phyloP scores from a whole-genome alignment of 2,113 vertebrate genomes.

The Brachionichthys hirsutus region DNA sequence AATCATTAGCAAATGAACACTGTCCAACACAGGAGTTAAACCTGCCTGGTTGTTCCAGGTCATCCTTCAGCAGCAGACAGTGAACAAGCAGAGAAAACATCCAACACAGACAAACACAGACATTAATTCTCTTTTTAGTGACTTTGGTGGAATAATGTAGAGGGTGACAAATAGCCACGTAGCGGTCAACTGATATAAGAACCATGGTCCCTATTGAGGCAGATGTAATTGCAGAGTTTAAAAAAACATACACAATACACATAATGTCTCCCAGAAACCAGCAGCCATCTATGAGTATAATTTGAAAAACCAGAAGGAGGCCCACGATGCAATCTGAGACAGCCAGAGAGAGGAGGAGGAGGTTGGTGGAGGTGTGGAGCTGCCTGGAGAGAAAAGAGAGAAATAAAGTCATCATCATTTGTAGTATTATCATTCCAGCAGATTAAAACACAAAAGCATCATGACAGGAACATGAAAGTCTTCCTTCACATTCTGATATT shows the following conservation, averaged over 20 bases:
- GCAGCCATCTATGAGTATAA: slow-evolving; percentile 3
- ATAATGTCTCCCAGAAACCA: slow-evolving; percentile 22
- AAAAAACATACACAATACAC: neutral
- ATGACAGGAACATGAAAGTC: too few species aligned
- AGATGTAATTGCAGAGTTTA: neutral
- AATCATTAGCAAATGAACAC: neutral
- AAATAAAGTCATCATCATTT: neutral
- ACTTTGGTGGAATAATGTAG: too few species aligned
- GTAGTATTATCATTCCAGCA: too few species aligned
- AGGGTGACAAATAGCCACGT: too few species aligned
- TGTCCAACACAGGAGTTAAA: slow-evolving; percentile 15
- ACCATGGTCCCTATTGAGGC: too few species aligned
- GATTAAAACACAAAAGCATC: too few species aligned
- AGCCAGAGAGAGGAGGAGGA: slow-evolving; percentile 55
- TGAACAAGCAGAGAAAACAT: neutral
- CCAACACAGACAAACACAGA: slow-evolving; percentile 30
- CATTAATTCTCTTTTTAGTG: neutral
- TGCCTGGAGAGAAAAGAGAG: slow-evolving; percentile 37
- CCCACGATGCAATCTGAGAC: slow-evolving; percentile 13
- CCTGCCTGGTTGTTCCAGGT: neutral
- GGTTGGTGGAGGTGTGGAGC: slow-evolving; percentile 69
- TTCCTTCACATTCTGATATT: neutral
- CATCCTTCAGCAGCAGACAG: neutral
- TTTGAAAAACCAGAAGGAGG: too few species aligned
- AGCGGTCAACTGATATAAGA: too few species aligned